Evolutionary conservation across 2,888 invertebrate species (phyloP), one percentile per base, ranked within the genome.

Genomic region (Tetheella fluctuosa): DNA sequence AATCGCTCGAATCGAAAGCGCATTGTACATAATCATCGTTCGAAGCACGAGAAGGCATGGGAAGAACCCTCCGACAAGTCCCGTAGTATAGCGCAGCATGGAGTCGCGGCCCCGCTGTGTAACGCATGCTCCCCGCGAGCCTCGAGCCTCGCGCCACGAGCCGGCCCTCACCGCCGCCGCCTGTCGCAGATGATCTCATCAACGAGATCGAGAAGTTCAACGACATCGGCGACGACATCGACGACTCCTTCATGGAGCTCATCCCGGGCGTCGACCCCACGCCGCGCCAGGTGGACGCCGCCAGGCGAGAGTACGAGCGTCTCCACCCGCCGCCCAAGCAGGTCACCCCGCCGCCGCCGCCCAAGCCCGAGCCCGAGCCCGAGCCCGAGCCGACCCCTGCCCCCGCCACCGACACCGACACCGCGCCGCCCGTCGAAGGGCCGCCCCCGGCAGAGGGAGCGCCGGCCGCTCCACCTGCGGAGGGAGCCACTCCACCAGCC

Each of bases 211-310:
- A 98, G 95, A 96, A 96, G 92, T 98, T 96, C 95, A 98, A 97
- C 94, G 95, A 96, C 89, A 97, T 99, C 93, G 97, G 97, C 80
- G 97, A 98, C 90, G 98, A 97, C 94, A 95, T 99, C 95, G 98
- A 98, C 94, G 95, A 96, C 88, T 98, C 98, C 76, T 98, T 98
- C 94, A 96, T 97, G 84, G 98, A 98, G 90, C 93, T 96, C 77
- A 94, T 95, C 88, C 94, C 94, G 60, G 94, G 94, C 76, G 94
- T 95, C 70, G 91, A 93, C 76, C 91, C 93, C 75, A 91, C 80
- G 67, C 67, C 67, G 63, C 84, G 82, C 59, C 92, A 92, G 82
- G 39, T 79, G 60, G 88, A 85, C 68, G 70, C 69, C 37, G 84
- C 81, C 64, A 81, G 89, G 70, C 81, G 77, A 69, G 85, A 86